Base-by-base conservation (phyloP, 2,113 vertebrate species). In the Pagrus major region DNA sequence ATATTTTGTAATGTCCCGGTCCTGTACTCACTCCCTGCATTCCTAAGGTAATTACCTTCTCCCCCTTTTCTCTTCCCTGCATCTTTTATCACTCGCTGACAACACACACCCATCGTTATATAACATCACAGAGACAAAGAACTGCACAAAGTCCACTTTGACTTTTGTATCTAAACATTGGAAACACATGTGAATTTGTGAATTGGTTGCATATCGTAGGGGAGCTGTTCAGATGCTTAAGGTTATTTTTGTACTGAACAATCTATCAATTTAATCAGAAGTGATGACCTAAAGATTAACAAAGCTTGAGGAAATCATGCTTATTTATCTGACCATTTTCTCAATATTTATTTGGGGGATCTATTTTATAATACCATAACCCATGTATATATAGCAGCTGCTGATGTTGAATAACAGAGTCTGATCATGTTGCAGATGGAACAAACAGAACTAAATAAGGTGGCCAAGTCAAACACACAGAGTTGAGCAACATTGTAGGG, bases 381-480 rank as follows among this genome's bases (percentile, higher is more conserved):
- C 20, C 23, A 18, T 0, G 2, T 23, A 37, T 20, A 21, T 27
- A 23, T 16, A 27, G 18, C n/a, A 41, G 31, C 14, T 11, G 15
- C 44, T 46, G 5, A n/a, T 0, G 2, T 15, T 39, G 25, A 35
- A 39, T 35, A 33, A 58, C 0, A 4, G 3, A 20, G 21, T 37
- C 9, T 39, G 44, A 56, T 18, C 29, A 29, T 46, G 52, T 11
- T 59, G 39, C 66, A 77, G 47, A 54, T 37, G 21, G 59, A 75
- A 75, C 66, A 80, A 9, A 52, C 52, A 35, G 60, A 65, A 44
- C 73, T 75, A 10, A 35, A 39, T 29, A 27, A 56, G 44, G 56
- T 21, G 29, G 56, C 66, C 47, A 86, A 82, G 12, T 39, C 51
- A 84, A 77, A 85, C 65, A 83, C 67, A 60, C 42, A 63, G 59